Conservation (phyloP, 2,888 invertebrate species). For the Terebella lapidaria region DNA sequence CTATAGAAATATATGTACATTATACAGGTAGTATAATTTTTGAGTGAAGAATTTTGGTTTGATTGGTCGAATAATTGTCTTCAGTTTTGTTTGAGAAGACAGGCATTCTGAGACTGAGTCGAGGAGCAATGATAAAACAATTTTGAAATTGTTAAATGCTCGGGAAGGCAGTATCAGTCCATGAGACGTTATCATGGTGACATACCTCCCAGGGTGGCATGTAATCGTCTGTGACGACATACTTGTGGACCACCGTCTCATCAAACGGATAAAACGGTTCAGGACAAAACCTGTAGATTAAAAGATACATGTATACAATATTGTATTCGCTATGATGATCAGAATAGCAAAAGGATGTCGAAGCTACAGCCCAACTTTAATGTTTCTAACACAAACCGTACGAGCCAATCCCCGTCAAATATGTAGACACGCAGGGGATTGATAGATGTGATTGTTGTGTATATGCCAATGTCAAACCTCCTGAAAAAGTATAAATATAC, state of each 20-base stretch:
- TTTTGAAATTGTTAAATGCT: no score
- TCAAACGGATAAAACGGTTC: conserved; percentile 87
- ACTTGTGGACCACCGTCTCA: conserved; percentile 72
- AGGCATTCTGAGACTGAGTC: no score
- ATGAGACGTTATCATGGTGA: no score
- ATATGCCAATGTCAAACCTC: conserved; percentile 96
- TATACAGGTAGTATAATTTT: no score
- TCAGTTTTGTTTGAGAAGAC: no score
- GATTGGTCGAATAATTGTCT: no score
- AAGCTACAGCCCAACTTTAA: not conserved
- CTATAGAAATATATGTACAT: conserved; percentile 34
- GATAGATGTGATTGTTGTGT: conserved; percentile 83
- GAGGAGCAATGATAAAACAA: no score
- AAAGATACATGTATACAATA: not conserved
- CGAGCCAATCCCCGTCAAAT: conserved; percentile 81
- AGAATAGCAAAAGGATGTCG: not conserved
- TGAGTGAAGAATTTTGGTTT: no score
- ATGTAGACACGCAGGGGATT: conserved; percentile 84
- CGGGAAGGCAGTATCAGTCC: no score
- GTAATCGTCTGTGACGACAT: conserved; percentile 91
- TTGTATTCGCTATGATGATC: not conserved
- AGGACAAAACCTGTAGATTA: conserved; percentile 71
- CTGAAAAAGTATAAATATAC: conserved; percentile 29
- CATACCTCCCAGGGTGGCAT: conserved; percentile 92
- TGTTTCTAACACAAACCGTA: conserved; percentile 68